A percentile compares a stretch with the other conserved stretches of the same genome.
These are phyloP conservation scores for Hydraecia micacea DNA, from an alignment of 2,888 invertebrate species.

Conservation along the genomic window DNA sequence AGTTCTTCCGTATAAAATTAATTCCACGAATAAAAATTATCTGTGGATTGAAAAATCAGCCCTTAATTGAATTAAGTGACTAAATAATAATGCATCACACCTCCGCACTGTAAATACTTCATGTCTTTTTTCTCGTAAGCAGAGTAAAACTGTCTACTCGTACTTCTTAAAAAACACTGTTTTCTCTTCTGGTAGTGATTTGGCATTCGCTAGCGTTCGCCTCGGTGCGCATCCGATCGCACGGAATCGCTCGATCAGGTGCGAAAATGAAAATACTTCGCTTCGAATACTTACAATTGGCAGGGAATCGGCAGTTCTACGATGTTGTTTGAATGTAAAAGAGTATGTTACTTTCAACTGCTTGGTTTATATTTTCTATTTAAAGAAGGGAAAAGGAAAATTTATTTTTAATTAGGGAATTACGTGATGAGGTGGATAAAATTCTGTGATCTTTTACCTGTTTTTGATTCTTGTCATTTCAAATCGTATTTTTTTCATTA, in stretches of 20 bases:
- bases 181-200: conserved; percentile 34
- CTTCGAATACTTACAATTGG: conserved; percentile 31
- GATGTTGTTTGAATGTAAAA: conserved; percentile 30
- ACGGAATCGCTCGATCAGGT: conserved; percentile 56
- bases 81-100: background rate
- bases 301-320: background rate
- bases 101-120: background rate
- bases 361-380: background rate
- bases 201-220: conserved; percentile 43
- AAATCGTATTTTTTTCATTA: no score
- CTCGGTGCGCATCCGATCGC: conserved; percentile 27
- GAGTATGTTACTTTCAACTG: background rate
- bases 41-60: no score
- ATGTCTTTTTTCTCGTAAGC: background rate
- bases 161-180: background rate
- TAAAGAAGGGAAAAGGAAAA: background rate
- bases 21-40: no score
- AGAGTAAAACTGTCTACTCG: background rate
- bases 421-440: background rate
- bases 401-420: background rate
- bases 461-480: background rate
- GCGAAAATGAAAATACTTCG: conserved; percentile 50
- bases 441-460: background rate
- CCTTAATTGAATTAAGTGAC: background rate
- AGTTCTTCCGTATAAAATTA: no score